Base-by-base conservation (phyloP, 2,888 invertebrate genomes). In the Branchellion lobata region DNA sequence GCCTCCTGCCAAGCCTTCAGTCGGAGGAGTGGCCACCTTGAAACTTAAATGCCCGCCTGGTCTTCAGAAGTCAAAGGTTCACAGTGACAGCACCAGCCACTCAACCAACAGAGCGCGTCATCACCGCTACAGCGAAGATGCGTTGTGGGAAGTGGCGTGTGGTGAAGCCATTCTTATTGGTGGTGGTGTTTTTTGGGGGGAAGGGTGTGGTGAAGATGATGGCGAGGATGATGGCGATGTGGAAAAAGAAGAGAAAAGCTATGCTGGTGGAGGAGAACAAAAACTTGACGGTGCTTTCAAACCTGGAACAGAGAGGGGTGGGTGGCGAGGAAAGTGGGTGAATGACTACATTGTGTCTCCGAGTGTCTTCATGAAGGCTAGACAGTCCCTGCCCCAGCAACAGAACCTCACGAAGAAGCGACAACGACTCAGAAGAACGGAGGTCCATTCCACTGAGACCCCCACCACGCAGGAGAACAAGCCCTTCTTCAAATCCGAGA, bases 51-150 rank as follows among this genome's bases (percentile, higher is more conserved):
- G 61, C 21, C 61, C 61, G 3, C 21, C n/a, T n/a, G n/a, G n/a
- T n/a, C n/a, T n/a, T n/a, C n/a, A n/a, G n/a, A n/a, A n/a, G n/a
- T n/a, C n/a, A n/a, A n/a, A n/a, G n/a, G n/a, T n/a, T n/a, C n/a
- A n/a, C n/a, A n/a, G n/a, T n/a, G n/a, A n/a, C n/a, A n/a, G n/a
- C n/a, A n/a, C n/a, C n/a, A 8, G 24, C 40, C 14, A 40, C 40
- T 40, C 40, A n/a, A 57, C 11, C 5, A 57, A 57, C 5, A 18
- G n/a, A 3, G 3, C 21, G 24, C 5, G 21, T 14, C 61, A 57
- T 57, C 61, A 57, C n/a, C n/a, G n/a, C 24, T 57, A 57, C 61
- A 57, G 61, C n/a, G 61, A 57, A 57, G 61, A 57, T 24, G 3
- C 21, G 5, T n/a, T 57, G 14, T 57, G 61, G 21, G n/a, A 40